Evolutionary conservation across 2,113 vertebrate genomes (phyloP).

Genomic region (Cololabis saira): DNA sequence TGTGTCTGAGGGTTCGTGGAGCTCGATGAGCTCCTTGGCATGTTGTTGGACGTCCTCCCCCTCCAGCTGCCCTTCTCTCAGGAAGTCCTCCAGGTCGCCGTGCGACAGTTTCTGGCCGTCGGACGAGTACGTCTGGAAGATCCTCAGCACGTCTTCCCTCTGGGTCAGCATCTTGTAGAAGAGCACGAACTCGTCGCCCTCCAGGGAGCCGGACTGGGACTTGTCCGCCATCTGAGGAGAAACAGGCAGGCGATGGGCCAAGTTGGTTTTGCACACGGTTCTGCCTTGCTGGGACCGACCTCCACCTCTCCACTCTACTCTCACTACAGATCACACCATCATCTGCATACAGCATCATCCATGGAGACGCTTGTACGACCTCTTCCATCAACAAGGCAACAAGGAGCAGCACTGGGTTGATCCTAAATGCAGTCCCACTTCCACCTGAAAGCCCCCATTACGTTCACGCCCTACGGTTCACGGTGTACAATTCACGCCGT

Average conservation of each 20-base stretch:
- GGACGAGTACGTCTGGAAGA: conserved; percentile 88
- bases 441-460: too few species aligned
- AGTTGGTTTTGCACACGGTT: too few species aligned
- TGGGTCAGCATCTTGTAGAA: conserved; percentile 95
- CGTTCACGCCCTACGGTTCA: too few species aligned
- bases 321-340: too few species aligned
- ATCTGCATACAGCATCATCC: too few species aligned
- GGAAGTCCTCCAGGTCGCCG: conserved; percentile 89
- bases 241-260: background rate
- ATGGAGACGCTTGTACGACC: too few species aligned
- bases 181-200: conserved; percentile 92
- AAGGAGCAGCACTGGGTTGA: too few species aligned
- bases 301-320: too few species aligned
- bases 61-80: conserved; percentile 88
- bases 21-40: conserved; percentile 86
- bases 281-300: background rate
- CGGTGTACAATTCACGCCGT: too few species aligned
- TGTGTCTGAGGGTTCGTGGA: conserved; percentile 90
- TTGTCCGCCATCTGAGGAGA: conserved; percentile 87
- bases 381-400: too few species aligned
- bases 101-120: conserved; percentile 90
- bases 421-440: too few species aligned
- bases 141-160: conserved; percentile 85
- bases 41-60: conserved; percentile 68
- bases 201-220: conserved; percentile 87